Base-by-base conservation (phyloP, 1,140 invertebrate genomes). In the Pogonognathellus flavescens region DNA sequence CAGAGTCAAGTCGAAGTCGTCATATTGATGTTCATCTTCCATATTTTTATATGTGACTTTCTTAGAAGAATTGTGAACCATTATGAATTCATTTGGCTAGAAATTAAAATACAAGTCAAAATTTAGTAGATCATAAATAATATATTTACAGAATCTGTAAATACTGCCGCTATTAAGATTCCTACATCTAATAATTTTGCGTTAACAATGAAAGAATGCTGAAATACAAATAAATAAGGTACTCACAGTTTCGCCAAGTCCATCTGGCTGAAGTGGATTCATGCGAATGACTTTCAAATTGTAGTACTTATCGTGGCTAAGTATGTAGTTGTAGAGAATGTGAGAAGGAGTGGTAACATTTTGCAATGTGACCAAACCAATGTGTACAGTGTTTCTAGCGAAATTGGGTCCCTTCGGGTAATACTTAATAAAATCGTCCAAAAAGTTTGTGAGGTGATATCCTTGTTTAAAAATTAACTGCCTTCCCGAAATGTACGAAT, bases 321-420 rank as follows among this genome's bases (percentile, higher is more conserved):
- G 90, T 81, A 96, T 92, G 89, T 95, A 95, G 82, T 94, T 93
- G 90, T 94, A 96, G 1, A 96, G 90, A 82, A 94, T 93, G 55
- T 92, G 91, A 8, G 94, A 93, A 49, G 94, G 92, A 76, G 93
- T 94, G 18, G 93, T 92, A 16, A 94, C 91, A 89, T 94, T 92
- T 20, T 90, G 90, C 25, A 95, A 91, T 7, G 91, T 92, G 4
- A 95, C 90, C 6, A 91, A 13, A n/a, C 94, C 94, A 90, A 94
- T 92, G 89, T 94, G 92, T 50, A 96, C 92, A 82, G 95, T 93
- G 91, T 96, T 97, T 85, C 95, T 92, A 1, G 96, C 95, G 91
- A 94, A 96, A 91, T 94, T 95, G 9, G 96, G 96, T 25, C 95
- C 94, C 90, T 96, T 95, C 49, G 93, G 94, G 89, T 97, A 97